phyloP scores from a whole-genome alignment of 2,888 invertebrate genomes.

The Drosophila fulvimacula region DNA sequence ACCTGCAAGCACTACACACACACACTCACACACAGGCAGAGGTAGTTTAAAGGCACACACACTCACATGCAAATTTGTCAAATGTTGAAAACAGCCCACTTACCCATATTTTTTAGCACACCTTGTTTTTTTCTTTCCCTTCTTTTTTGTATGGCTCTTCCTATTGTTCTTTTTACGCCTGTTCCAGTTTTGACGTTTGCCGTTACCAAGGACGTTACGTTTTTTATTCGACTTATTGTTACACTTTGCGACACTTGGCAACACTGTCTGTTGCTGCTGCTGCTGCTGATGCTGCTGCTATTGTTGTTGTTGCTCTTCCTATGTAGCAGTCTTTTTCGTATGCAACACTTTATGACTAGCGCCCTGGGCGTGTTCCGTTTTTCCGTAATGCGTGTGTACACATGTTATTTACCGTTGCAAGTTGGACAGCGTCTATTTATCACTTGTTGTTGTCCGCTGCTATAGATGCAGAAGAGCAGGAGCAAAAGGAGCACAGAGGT shows the following conservation, averaged over 20 bases:
- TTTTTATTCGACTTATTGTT: conserved; percentile 54
- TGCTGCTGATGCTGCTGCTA: conserved; percentile 1
- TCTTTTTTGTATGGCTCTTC: conserved; percentile 24
- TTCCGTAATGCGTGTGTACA: conserved; percentile 31
- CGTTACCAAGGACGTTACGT: conserved; percentile 64
- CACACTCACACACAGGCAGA: conserved; percentile 1
- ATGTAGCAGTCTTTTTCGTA: conserved; percentile 24
- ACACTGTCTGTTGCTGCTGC: conserved; percentile 42
- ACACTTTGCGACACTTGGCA: conserved; percentile 54
- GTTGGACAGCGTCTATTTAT: conserved; percentile 34
- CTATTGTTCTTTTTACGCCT: conserved; percentile 57
- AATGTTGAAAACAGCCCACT: conserved; percentile 61
- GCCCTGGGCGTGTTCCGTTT: conserved; percentile 56
- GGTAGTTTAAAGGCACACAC: background rate
- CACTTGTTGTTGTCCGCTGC: conserved; percentile 49
- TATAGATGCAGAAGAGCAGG: background rate
- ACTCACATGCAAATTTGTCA: conserved; percentile 43
- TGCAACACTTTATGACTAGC: conserved; percentile 44
- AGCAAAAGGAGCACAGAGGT: background rate
- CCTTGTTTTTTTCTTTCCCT: conserved; percentile 39
- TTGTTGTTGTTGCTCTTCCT: conserved; percentile 20
- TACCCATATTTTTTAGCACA: conserved; percentile 74
- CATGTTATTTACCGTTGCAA: conserved; percentile 33
- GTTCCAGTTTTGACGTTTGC: conserved; percentile 56
- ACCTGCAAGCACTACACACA: conserved; percentile 40